Evolutionary conservation across 2,888 invertebrate genomes (phyloP), one percentile per base, ranked within the genome.

Genomic region (Ophion ventricosus): DNA sequence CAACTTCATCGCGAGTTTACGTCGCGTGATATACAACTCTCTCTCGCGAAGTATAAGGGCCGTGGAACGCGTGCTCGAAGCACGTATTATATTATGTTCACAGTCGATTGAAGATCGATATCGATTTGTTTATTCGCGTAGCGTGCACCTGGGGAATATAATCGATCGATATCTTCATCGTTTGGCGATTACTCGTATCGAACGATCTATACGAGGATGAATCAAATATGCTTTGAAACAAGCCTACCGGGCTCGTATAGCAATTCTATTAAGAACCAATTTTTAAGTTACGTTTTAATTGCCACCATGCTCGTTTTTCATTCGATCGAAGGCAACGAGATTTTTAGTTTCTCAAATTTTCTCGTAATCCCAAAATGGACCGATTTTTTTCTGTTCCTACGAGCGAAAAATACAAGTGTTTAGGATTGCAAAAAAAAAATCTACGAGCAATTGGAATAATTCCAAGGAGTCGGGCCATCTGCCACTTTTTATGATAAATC

Each of bases 61-160:
- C 61, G 73, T 63, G 57, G 49, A 66, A 66, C 73, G 56, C 80
- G 66, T 40, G 57, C 70, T 78, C 57, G 63, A 74, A 56, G 23
- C 69, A 56, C 64, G 74, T 72, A 78, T 64, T 20, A 35, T 64
- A 69, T 77, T 69, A 66, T 74, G 35, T 78, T 77, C 80, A 59
- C 57, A 66, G 64, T 75, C 74, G 78, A 78, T 81, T 73, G 49
- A 74, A 78, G 74, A 74, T 78, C 74, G 70, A 81, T 74, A 78
- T 81, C 78, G 78, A 74, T 81, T 81, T 64, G 40, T 76, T 69
- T 29, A 70, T 76, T 70, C 40, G 29, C 26, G 25, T 73, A 14
- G 57, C 35, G 2, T 63, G 8, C 20, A 67, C 25, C 40, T 54
- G 2, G 14, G 23, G 35, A 29, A 74, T 81, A 75, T 81, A 75